These are phyloP conservation scores for Channa striata DNA, from an alignment of 2,797 vertebrate genomes.

Conservation along the genomic window DNA sequence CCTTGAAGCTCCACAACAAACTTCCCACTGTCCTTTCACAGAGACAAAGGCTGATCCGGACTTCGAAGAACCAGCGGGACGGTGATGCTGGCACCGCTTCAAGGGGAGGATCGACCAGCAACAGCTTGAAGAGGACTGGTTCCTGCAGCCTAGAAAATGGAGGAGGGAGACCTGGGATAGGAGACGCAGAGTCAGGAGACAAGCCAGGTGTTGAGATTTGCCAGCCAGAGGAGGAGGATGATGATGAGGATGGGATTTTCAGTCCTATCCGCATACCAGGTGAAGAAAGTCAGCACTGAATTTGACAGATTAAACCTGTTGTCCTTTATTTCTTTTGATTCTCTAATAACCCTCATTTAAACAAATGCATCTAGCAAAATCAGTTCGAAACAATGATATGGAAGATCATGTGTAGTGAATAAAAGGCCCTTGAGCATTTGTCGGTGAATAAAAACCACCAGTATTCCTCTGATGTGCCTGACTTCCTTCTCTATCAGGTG, in stretches of 20 bases:
- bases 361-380: too few relatives aligned
- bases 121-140: conserved; percentile 72
- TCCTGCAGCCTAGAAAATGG: conserved; percentile 83
- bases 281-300: conserved; percentile 23
- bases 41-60: conserved; percentile 83
- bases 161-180: conserved; percentile 57
- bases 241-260: conserved; percentile 74
- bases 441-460: not conserved
- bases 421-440: too few relatives aligned
- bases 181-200: conserved; percentile 63
- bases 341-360: too few relatives aligned
- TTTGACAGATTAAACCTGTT: too few relatives aligned
- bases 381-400: too few relatives aligned
- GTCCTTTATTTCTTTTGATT: too few relatives aligned
- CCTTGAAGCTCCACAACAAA: not conserved
- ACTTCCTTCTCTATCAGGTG: conserved; percentile 55
- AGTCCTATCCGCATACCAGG: conserved; percentile 82
- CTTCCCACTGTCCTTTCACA: conserved; percentile 22
- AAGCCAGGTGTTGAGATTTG: conserved; percentile 57
- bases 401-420: too few relatives aligned
- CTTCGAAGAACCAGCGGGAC: conserved; percentile 62
- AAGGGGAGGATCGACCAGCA: conserved; percentile 59
- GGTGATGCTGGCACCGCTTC: conserved; percentile 52
- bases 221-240: conserved; percentile 76
- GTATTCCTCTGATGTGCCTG: not conserved